These are phyloP conservation scores for Macropus fuliginosus DNA, from an alignment of 2,797 vertebrate species.

Conservation along the genomic window DNA sequence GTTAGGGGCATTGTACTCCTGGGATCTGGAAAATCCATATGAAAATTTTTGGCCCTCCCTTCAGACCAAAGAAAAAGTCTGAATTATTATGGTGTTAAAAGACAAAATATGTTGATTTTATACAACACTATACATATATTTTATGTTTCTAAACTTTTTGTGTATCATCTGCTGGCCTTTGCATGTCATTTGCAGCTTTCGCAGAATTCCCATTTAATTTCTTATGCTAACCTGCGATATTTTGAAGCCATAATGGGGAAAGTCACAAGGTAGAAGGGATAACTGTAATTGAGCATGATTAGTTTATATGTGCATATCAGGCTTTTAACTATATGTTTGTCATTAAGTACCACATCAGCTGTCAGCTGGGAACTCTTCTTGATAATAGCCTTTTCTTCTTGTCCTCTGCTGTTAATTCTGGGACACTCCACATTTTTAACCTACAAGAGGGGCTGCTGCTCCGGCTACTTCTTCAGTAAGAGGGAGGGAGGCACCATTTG, in stretches of 20 bases:
- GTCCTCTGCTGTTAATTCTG: not conserved
- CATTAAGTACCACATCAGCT: not conserved
- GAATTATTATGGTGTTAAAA: not conserved
- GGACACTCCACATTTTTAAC: not conserved
- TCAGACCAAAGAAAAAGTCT: not conserved
- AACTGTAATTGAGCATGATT: not conserved
- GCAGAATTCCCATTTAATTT: not conserved
- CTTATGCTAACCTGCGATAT: not conserved
- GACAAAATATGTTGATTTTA: not conserved
- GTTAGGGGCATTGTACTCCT: not conserved
- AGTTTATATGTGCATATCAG: not conserved
- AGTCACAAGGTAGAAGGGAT: not conserved
- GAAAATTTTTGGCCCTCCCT: not conserved
- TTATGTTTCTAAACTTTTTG: not conserved
- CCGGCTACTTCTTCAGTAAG: not conserved
- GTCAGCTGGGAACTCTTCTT: not conserved
- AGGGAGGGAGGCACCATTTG: too few relatives aligned
- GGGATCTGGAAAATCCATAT: not conserved
- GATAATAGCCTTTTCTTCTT: not conserved
- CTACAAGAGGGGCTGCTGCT: not conserved
- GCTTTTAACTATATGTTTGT: not conserved
- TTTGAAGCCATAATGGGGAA: not conserved
- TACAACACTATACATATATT: not conserved
- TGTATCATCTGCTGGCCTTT: not conserved
- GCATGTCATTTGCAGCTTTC: not conserved